Base-by-base conservation (phyloP, 30 jellyfish, hydroid and myxozoan genomes). In the Aurelia sp. region DNA sequence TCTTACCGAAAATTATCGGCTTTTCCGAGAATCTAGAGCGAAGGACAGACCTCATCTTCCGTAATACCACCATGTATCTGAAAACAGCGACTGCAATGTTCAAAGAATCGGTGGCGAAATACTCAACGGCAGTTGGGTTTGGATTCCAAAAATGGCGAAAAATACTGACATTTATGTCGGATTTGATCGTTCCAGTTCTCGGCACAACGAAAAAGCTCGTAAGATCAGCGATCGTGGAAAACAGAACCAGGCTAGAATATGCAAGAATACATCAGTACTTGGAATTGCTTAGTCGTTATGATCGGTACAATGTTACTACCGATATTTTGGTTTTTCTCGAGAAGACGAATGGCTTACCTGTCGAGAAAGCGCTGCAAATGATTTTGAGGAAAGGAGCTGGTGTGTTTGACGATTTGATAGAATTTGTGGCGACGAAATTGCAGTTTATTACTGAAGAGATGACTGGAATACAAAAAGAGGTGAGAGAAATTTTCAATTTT, bases 71-170 rank as follows among this genome's bases (percentile, higher is more conserved):
- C 15, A 44, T 33, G 18, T 48, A 11, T 67, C 71, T 18, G 57
- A 53, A 57, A 44, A 81, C 23, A 55, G 79, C 60, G 44, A 62
- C 23, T 30, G 19, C 23, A 7, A 27, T 33, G 60, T 66, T 55
- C 58, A 66, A 30, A 52, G 37, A 20, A 10, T 11, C 4, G 67
- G 41, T 77, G 21, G 51, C 67, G 22, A 60, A 61, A 13, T 77
- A 66, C 16, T 33, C 69, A 35, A 40, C 18, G 40, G 21, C 11
- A 16, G 35, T 77, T n/a, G 69, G 50, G 15, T 47, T 33, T 8
- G 84, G 79, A 16, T 81, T 68, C 64, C 31, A 61, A 57, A 81
- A 81, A 11, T 81, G 91, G 91, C 91, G 59, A 57, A 81, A 81
- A 44, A 15, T 81, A 41, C 53, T 81, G 68, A 71, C 78, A 3